Evolutionary conservation across 2,113 vertebrate genomes (phyloP).

Genomic region (Callopanchax toddi): DNA sequence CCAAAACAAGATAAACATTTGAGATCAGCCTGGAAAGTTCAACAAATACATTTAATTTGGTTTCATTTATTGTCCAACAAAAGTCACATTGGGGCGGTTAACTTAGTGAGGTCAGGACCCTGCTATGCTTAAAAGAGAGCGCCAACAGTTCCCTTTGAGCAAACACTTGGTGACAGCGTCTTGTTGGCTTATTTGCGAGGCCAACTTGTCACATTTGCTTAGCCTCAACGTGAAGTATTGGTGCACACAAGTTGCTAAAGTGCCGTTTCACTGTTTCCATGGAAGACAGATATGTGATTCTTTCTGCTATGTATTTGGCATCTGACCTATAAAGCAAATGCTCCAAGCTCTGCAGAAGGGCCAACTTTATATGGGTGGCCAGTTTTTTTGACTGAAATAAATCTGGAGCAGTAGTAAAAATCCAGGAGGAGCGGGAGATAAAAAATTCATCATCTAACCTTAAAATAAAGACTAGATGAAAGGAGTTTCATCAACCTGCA

Average conservation of each 20-base stretch:
- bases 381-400: slow-evolving; percentile 36
- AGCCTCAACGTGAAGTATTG: slow-evolving; percentile 4
- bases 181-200: slow-evolving; percentile 28
- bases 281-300: slow-evolving; percentile 30
- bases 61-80: not conserved
- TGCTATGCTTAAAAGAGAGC: not conserved
- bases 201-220: slow-evolving; percentile 24
- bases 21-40: slow-evolving; percentile 11
- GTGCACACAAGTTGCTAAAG: slow-evolving; percentile 22
- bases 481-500: not conserved
- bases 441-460: not conserved
- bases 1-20: slow-evolving; percentile 24
- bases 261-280: slow-evolving; percentile 13
- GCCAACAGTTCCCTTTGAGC: not conserved
- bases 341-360: slow-evolving; percentile 15
- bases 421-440: not conserved
- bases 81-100: not conserved
- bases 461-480: slow-evolving; percentile 8
- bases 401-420: slow-evolving; percentile 31
- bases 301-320: slow-evolving; percentile 33
- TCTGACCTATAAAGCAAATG: slow-evolving; percentile 21
- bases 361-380: slow-evolving; percentile 23
- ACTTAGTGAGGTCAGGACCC: not conserved
- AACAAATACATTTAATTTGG: not conserved
- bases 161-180: slow-evolving; percentile 3